Evolutionary conservation across 1,140 invertebrate species (phyloP).

Genomic region (Phymorhynchus buccinoides): DNA sequence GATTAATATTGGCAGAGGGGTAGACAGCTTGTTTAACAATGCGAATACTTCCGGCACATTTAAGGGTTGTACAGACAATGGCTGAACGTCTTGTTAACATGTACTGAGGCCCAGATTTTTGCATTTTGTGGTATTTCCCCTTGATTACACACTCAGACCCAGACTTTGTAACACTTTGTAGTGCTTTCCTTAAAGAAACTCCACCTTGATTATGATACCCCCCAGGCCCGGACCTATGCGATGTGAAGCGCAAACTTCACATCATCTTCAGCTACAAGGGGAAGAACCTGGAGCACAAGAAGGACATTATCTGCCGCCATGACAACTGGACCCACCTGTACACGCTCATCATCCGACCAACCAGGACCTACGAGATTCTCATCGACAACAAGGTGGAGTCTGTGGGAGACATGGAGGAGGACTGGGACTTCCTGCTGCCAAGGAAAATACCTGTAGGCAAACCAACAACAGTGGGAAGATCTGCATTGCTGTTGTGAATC

Average conservation of each 20-base stretch:
- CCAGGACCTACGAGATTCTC: not conserved
- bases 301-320: not conserved
- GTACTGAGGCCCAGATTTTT: too few relatives aligned
- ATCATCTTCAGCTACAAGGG: conserved; percentile 6
- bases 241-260: not conserved
- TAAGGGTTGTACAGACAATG: too few relatives aligned
- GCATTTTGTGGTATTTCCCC: too few relatives aligned
- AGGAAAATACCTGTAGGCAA: conserved; percentile 2
- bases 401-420: not conserved
- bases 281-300: not conserved
- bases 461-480: not conserved
- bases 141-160: too few relatives aligned
- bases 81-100: too few relatives aligned
- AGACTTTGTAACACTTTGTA: too few relatives aligned
- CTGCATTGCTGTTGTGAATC: too few relatives aligned
- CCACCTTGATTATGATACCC: too few relatives aligned
- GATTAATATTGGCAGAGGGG: too few relatives aligned
- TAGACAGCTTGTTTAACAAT: too few relatives aligned
- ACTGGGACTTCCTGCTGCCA: not conserved
- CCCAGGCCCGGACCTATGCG: not conserved
- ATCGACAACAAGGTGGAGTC: not conserved
- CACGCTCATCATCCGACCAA: not conserved
- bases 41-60: too few relatives aligned
- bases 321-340: not conserved
- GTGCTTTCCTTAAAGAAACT: too few relatives aligned